A percentile compares a stretch with the other conserved stretches of the same genome.
Evolutionary conservation across 2,888 invertebrate species (phyloP).

Genomic region (Heterodera filipjevi): DNA sequence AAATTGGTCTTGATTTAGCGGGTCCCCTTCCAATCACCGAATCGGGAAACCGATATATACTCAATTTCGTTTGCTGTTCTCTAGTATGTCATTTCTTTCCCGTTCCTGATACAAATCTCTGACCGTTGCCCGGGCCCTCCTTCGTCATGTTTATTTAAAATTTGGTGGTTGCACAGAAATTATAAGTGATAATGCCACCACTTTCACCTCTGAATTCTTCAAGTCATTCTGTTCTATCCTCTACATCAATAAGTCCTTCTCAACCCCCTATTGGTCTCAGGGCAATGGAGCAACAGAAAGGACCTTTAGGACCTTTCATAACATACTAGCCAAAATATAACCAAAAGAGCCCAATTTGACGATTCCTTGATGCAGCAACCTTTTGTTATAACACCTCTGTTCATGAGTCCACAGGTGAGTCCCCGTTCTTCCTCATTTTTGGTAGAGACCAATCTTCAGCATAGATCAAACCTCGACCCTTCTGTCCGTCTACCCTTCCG

Average conservation of each 20-base stretch:
- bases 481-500: neutral
- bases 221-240: slow-evolving; percentile 31
- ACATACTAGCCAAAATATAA: slow-evolving; percentile 33
- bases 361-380: slow-evolving; percentile 10
- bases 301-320: slow-evolving; percentile 38
- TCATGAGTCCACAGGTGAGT: slow-evolving; percentile 37
- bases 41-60: slow-evolving; percentile 39
- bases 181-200: slow-evolving; percentile 51
- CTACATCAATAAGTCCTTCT: slow-evolving; percentile 30
- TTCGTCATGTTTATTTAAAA: slow-evolving; percentile 41
- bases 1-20: slow-evolving; percentile 37
- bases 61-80: slow-evolving; percentile 26
- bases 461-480: slow-evolving; percentile 36
- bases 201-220: slow-evolving; percentile 41
- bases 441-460: slow-evolving; percentile 38
- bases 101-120: slow-evolving; percentile 59
- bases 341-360: slow-evolving; percentile 35
- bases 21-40: slow-evolving; percentile 36
- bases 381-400: slow-evolving; percentile 42
- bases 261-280: slow-evolving; percentile 46
- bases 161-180: slow-evolving; percentile 48
- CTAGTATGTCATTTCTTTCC: no score
- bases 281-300: slow-evolving; percentile 56
- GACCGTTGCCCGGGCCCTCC: slow-evolving; percentile 56
- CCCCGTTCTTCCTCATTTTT: slow-evolving; percentile 40